Conservation (phyloP, 2,888 invertebrate species). For the Plebejus argus region DNA sequence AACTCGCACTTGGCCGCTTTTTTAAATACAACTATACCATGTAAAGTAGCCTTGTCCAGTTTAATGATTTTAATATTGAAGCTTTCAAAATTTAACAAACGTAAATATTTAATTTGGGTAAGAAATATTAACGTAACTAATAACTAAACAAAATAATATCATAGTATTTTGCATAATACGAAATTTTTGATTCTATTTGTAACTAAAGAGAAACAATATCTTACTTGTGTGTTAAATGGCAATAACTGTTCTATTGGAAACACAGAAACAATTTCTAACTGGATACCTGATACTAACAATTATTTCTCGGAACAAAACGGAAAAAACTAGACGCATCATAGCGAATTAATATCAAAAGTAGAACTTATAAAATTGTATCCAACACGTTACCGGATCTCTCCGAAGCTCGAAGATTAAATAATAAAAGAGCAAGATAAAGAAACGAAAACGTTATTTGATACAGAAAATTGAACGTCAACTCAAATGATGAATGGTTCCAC, state of each 20-base stretch:
- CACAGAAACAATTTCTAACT: neutral
- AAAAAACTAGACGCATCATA: constrained; percentile 14
- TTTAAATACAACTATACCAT: too few relatives aligned
- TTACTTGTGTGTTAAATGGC: too few relatives aligned
- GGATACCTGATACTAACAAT: neutral
- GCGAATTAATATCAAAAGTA: constrained; percentile 30
- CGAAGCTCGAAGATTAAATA: constrained; percentile 35
- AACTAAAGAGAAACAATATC: too few relatives aligned
- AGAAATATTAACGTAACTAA: too few relatives aligned
- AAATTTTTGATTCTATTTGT: too few relatives aligned
- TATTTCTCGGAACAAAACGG: neutral
- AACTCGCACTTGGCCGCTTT: too few relatives aligned
- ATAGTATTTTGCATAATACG: too few relatives aligned
- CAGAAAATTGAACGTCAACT: constrained; percentile 66
- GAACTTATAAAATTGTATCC: constrained; percentile 31
- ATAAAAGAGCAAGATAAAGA: constrained; percentile 44
- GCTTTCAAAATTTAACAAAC: too few relatives aligned
- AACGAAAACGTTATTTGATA: constrained; percentile 56
- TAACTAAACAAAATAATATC: too few relatives aligned
- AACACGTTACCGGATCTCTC: constrained; percentile 31
- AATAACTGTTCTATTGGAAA: neutral
- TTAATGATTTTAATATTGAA: too few relatives aligned
- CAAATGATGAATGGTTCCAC: constrained; percentile 67
- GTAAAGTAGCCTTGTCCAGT: too few relatives aligned
- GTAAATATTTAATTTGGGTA: too few relatives aligned